Base-by-base conservation (phyloP, 2,888 invertebrate genomes). In the Phortica okadai region DNA sequence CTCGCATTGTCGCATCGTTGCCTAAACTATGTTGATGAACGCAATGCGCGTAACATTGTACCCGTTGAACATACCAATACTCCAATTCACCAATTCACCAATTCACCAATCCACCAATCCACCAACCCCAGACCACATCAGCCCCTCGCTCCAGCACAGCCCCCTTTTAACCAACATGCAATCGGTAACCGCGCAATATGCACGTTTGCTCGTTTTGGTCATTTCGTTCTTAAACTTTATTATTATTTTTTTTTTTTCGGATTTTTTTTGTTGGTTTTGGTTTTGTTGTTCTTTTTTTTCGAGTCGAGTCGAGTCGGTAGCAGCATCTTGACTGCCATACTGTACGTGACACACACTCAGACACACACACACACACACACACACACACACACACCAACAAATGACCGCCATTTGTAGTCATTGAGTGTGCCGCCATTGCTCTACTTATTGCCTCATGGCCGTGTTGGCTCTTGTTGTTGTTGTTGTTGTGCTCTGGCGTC, bases 341-440 rank as follows among this genome's bases (percentile, higher is more conserved):
- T 50, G 50, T 50, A 50, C 50, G 50, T 11, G 41, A 33, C 62
- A 62, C 62, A 62, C 21, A 56, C 56, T 6, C 56, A 62, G 4
- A 50, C 50, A 62, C 50, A 50, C 50, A 50, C 50, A 50, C 50
- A 50, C 21, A 62, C 7, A 62, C 62, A 62, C 6, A 62, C 25
- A 25, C 25, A 25, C 7, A 62, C 25, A 62, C 25, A 21, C 21
- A 62, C 62, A 69, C 58, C 66, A 74, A 56, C 33, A 83, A 82
- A 83, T 82, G 82, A 83, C 82, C 82, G 79, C 82, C 77, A 82
- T 82, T 82, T 82, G 82, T 82, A 82, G 83, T 82, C 82, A 82
- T 82, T 82, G 82, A 83, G 75, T 82, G 82, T 83, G 78, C 82
- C 75, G 42, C 74, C 78, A 73, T 77, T 45, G 44, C 74, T 6